A percentile compares a stretch with the other conserved stretches of the same genome.
Conservation (phyloP, 2,888 invertebrate species). For the Brachyptera putata region DNA sequence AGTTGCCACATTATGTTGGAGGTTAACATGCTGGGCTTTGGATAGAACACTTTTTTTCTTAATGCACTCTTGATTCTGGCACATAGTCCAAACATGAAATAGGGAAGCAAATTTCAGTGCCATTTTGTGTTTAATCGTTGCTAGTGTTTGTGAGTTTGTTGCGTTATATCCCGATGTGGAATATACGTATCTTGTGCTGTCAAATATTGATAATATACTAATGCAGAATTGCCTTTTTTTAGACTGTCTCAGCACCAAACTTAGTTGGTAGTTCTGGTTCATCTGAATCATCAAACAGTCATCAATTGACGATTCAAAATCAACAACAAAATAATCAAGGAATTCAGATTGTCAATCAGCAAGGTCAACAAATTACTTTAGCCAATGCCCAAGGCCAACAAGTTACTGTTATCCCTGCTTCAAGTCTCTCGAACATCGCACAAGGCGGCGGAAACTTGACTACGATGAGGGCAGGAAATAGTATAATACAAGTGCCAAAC, state of each 20-base stretch:
- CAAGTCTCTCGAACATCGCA: constrained; percentile 49
- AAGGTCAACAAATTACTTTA: constrained; percentile 33
- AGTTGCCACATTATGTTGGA: too few species aligned
- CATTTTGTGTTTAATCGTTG: too few species aligned
- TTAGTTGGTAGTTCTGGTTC: constrained; percentile 24
- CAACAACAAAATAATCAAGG: constrained; percentile 15
- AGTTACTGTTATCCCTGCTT: constrained; percentile 76
- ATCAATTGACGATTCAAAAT: constrained; percentile 21
- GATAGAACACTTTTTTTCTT: too few species aligned
- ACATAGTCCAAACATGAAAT: too few species aligned
- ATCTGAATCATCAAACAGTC: constrained; percentile 10
- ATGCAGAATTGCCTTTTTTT: too few species aligned
- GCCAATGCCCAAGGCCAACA: constrained; percentile 72
- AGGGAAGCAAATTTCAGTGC: too few species aligned
- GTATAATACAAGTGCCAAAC: constrained; percentile 37
- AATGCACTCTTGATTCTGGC: too few species aligned
- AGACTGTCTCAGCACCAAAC: constrained; percentile 31
- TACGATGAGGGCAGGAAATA: constrained; percentile 40
- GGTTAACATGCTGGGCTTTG: too few species aligned
- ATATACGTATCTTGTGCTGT: too few species aligned
- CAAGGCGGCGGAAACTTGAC: constrained; percentile 40
- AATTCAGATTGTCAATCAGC: constrained; percentile 25
- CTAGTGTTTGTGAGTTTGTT: too few species aligned
- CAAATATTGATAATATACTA: too few species aligned
- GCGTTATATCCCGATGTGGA: too few species aligned